Evolutionary conservation across 2,797 vertebrate genomes (phyloP).

Genomic region (Alca torda): DNA sequence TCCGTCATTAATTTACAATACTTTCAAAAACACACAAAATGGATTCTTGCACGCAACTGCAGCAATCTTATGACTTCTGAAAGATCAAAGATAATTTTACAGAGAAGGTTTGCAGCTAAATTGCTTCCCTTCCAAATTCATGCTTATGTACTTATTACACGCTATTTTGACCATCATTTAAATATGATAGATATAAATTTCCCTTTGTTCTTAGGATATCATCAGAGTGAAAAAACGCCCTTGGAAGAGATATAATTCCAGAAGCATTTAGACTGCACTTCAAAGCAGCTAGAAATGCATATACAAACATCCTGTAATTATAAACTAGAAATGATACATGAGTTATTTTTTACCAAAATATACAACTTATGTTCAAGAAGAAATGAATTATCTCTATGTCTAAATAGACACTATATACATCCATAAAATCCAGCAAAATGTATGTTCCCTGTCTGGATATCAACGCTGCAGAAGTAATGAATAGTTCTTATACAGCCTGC

Average conservation of each 20-base stretch:
- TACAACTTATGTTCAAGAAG: background rate
- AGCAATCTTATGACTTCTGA: background rate
- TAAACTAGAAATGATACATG: background rate
- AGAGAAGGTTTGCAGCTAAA: background rate
- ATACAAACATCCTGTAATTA: background rate
- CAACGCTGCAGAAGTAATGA: background rate
- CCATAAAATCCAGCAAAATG: background rate
- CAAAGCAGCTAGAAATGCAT: background rate
- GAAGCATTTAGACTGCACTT: background rate
- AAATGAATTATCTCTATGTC: background rate
- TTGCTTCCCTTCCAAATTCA: background rate
- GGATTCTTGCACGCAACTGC: fast-evolving
- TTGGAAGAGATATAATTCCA: background rate
- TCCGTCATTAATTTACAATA: background rate
- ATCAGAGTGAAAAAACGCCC: background rate
- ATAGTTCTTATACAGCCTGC: background rate
- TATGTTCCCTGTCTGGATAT: background rate
- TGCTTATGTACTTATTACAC: background rate
- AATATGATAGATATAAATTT: background rate
- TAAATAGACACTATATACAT: background rate
- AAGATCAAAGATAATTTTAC: background rate
- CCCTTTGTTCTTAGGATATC: background rate
- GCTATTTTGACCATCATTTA: background rate
- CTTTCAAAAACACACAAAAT: background rate
- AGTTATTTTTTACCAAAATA: background rate